Conservation (phyloP, 2,113 vertebrate genomes). For the Anhinga rufa region DNA sequence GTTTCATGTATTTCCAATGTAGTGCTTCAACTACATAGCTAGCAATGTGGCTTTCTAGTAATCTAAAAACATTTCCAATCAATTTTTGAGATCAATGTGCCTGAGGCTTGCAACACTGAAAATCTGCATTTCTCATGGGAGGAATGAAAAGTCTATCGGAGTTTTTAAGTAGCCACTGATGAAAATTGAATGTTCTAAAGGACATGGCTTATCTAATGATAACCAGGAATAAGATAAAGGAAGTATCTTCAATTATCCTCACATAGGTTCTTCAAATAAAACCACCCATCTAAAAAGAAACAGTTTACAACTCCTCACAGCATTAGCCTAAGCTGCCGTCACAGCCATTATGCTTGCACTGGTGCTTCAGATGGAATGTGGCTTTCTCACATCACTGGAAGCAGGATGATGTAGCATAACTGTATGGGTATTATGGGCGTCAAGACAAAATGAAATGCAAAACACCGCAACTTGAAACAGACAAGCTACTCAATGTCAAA, state of each 20-base stretch:
- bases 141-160: not conserved
- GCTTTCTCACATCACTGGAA: slow-evolving; percentile 57
- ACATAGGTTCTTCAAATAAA: slow-evolving; percentile 13
- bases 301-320: not conserved
- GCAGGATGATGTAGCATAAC: slow-evolving; percentile 48
- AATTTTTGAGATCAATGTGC: not conserved
- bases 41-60: not conserved
- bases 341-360: slow-evolving; percentile 25
- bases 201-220: not conserved
- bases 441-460: slow-evolving; percentile 58
- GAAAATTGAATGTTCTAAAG: not conserved
- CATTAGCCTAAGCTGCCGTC: not conserved
- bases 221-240: not conserved
- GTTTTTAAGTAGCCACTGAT: not conserved
- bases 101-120: not conserved
- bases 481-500: slow-evolving; percentile 38
- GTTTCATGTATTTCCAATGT: not conserved
- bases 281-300: not conserved
- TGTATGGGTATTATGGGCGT: slow-evolving; percentile 29
- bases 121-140: slow-evolving; percentile 9
- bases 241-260: not conserved
- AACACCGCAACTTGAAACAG: slow-evolving; percentile 49
- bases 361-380: slow-evolving; percentile 54
- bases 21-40: not conserved
- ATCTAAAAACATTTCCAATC: not conserved